Base-by-base conservation (phyloP, 92 coral and sea anemone genomes). In the Chrysogorgia sp. region DNA sequence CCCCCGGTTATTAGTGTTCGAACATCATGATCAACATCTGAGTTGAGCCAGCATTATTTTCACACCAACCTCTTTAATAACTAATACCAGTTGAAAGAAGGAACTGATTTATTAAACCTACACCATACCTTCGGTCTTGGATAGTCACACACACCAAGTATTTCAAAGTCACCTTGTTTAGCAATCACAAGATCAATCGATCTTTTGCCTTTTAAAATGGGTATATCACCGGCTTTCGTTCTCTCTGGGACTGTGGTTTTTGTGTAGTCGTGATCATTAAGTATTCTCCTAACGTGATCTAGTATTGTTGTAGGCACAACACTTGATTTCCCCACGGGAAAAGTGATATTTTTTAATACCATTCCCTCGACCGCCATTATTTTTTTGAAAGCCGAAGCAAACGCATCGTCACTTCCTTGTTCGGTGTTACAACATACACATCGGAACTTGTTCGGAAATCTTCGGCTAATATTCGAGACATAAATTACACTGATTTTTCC, bases 281-380 rank as follows among this genome's bases (percentile, higher is more conserved):
- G 79, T 32, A 72, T 72, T 40, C 79, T 72, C 35, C 7, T 53
- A 34, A 72, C 65, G 34, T 72, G 79, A 33, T 72, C 79, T 1
- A 72, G 64, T 10, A 52, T 55, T 1, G 49, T 53, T 53, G 31
- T 43, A 26, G 59, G 15, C 23, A 22, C 31, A 26, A 30, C 37
- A 49, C 48, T 26, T 45, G 61, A 8, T 47, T 69, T 28, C 41
- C 55, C 61, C 0, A 48, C 40, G 61, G 58, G 52, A 69, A 48
- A 69, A 69, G 9, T 10, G 2, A 48, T 8, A 14, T 69, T 29
- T 7, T 24, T 26, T 13, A 60, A 58, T 17, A 69, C 21, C 45
- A 30, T 14, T 3, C 17, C 40, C 31, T 69, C 14, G 3, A 69
- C 10, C 10, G 34, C 55, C 37, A 69, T 58, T 24, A 41, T 37